Evolutionary conservation across 2,797 vertebrate genomes (phyloP).

Genomic region (Antrozous pallidus): DNA sequence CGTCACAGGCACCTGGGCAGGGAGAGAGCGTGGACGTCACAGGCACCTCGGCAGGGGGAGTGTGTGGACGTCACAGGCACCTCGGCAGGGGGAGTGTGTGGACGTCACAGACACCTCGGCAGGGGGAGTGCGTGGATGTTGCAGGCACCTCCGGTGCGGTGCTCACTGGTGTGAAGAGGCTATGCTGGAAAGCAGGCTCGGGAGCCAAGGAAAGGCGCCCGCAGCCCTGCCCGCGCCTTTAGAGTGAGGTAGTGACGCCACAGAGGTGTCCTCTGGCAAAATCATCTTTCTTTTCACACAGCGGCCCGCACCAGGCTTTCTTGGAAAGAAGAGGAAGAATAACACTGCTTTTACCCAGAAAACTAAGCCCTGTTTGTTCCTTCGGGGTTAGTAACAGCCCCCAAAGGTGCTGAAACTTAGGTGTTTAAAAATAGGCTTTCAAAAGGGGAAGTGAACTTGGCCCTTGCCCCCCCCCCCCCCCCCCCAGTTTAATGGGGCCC

Average conservation of each 20-base stretch:
- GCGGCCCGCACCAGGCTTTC: neutral
- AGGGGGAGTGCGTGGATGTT: no score
- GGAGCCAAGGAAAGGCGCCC: neutral
- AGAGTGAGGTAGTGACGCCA: neutral
- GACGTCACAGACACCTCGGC: no score
- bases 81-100: no score
- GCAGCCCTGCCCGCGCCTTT: no score
- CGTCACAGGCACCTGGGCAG: no score
- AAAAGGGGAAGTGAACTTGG: conserved; percentile 65
- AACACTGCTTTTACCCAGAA: neutral
- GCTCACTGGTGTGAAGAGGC: fast-evolving
- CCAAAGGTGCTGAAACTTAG: conserved; percentile 44
- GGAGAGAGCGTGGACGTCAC: no score
- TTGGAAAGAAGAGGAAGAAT: neutral
- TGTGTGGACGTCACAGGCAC: no score
- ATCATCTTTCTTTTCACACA: neutral
- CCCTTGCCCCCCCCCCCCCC: neutral
- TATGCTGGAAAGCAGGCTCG: neutral
- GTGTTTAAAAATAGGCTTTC: conserved; percentile 70
- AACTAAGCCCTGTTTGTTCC: neutral
- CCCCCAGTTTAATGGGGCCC: neutral
- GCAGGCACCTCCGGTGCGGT: no score
- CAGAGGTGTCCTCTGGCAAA: neutral
- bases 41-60: no score
- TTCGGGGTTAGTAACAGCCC: conserved; percentile 51